A percentile compares a stretch with the other conserved stretches of the same genome.
phyloP scores from a whole-genome alignment of 2,797 vertebrate genomes.

The Pipistrellus pygmaeus region DNA sequence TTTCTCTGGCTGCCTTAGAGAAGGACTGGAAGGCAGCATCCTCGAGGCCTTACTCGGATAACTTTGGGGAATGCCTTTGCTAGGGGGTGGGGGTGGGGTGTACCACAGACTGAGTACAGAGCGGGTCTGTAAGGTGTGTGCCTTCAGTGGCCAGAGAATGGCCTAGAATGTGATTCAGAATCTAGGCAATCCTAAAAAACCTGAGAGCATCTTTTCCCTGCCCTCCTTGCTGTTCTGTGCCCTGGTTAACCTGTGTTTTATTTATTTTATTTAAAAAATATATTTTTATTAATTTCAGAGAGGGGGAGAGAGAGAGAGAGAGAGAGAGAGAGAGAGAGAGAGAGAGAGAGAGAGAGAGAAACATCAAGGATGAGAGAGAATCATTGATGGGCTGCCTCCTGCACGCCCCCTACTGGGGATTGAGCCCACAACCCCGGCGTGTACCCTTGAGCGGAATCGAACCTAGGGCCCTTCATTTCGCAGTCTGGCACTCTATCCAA shows the following conservation, averaged over 20 bases:
- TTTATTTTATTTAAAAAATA: too few relatives aligned
- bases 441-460: too few relatives aligned
- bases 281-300: too few relatives aligned
- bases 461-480: too few relatives aligned
- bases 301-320: too few relatives aligned
- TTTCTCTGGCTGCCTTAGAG: not conserved
- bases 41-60: not conserved
- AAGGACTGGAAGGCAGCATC: not conserved
- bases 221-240: not conserved
- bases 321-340: too few relatives aligned
- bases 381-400: too few relatives aligned
- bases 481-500: too few relatives aligned
- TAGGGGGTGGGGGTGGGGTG: not conserved
- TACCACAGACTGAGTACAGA: not conserved
- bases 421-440: too few relatives aligned
- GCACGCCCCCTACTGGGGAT: too few relatives aligned
- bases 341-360: too few relatives aligned
- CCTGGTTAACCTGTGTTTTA: not conserved
- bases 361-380: too few relatives aligned
- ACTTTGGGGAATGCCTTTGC: not conserved
- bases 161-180: not conserved
- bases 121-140: not conserved
- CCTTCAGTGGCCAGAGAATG: not conserved
- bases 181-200: not conserved
- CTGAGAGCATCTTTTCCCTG: not conserved